Base-by-base conservation (phyloP, 2,888 invertebrate species). In the Brachyptera risi region DNA sequence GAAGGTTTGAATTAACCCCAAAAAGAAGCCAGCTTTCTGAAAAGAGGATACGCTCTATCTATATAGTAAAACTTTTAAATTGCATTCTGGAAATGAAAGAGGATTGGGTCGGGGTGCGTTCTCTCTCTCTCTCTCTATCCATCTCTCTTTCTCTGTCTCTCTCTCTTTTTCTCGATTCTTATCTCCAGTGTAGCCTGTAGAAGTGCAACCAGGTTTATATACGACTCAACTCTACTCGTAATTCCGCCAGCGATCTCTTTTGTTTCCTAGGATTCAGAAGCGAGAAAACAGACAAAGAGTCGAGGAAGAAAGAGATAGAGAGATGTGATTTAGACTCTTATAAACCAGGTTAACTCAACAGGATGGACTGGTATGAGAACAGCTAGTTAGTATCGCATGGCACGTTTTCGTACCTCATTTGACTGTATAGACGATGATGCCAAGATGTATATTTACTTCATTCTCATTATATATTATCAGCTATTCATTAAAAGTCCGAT, bases 31-130 rank as follows among this genome's bases (percentile, higher is more conserved):
- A 44, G n/a, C n/a, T n/a, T n/a, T 49, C 40, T 47, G 38, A 56
- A 54, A 40, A 38, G 24, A 58, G 51, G 50, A 27, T 23, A 35
- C 63, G 60, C 65, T 65, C 59, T 58, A 65, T 65, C 65, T 63
- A 40, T 63, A 40, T 42, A 59, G 59, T 44, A 38, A 60, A 65
- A 65, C 65, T 65, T 65, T 65, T 63, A 65, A 65, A 65, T 65
- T 65, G 65, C 64, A 62, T 64, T 62, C 64, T 60, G 60, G 56
- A 56, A 57, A 57, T 60, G 60, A 50, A 57, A 50, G 47, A 27
- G 31, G 38, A 56, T 15, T 44, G 42, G 47, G 47, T n/a, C 24
- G 42, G 47, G 47, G 23, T 47, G 47, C 23, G 47, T 21, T n/a
- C 15, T 11, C 3, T 17, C 21, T 3, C 42, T 21, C 42, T 17